phyloP scores from a whole-genome alignment of 2,888 invertebrate species.

The Ischnus inquisitorius region DNA sequence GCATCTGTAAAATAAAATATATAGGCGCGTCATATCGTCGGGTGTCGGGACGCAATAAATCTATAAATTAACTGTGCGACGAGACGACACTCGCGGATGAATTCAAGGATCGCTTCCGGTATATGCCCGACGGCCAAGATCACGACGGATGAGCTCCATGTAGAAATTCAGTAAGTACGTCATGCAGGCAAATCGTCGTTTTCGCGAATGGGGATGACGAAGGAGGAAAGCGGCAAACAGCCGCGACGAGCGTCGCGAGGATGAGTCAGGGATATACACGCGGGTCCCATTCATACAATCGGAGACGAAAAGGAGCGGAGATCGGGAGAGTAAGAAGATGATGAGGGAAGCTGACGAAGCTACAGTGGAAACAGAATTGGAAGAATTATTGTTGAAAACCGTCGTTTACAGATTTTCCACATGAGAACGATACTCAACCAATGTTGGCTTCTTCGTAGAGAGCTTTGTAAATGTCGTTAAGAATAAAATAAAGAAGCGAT shows the following conservation, averaged over 20 bases:
- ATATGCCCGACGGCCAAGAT: slow-evolving; percentile 42
- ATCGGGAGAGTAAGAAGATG: not conserved
- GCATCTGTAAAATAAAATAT: not conserved
- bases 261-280: slow-evolving; percentile 52
- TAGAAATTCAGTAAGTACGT: slow-evolving; percentile 23
- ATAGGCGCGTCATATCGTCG: not conserved
- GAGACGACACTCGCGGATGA: not conserved
- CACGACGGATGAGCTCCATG: slow-evolving; percentile 11
- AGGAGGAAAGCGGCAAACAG: slow-evolving; percentile 3
- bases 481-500: too few species aligned
- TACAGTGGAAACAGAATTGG: not conserved
- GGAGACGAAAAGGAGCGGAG: slow-evolving; percentile 2
- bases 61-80: not conserved
- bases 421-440: too few species aligned
- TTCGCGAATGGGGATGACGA: slow-evolving; percentile 2
- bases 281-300: slow-evolving; percentile 55
- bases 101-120: slow-evolving; percentile 3
- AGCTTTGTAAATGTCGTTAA: too few species aligned
- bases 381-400: not conserved
- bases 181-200: not conserved
- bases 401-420: too few species aligned
- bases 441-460: too few species aligned
- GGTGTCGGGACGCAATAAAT: not conserved
- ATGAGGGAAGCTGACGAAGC: not conserved
- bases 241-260: slow-evolving; percentile 38